phyloP scores from a whole-genome alignment of 2,888 invertebrate species.

The Elmis aenea region DNA sequence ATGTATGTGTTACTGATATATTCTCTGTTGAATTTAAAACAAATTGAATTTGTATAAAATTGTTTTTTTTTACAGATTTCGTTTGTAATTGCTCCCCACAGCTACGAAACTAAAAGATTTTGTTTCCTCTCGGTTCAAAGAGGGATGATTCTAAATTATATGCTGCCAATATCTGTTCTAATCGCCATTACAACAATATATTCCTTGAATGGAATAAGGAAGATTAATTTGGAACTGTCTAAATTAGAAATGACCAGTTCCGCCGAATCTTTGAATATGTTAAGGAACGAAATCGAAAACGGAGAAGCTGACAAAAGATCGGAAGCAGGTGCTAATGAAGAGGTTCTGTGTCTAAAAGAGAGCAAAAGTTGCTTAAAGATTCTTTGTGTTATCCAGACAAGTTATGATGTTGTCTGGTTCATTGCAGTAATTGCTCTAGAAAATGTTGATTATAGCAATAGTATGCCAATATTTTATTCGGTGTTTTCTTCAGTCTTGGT shows the following conservation, averaged over 20 bases:
- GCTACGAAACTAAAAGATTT: constrained; percentile 67
- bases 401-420: constrained; percentile 70
- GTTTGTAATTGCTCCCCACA: constrained; percentile 62
- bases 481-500: constrained; percentile 57
- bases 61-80: too few species aligned
- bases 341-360: constrained; percentile 50
- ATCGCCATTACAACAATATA: constrained; percentile 60
- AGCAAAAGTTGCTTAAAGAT: constrained; percentile 57
- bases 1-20: too few species aligned
- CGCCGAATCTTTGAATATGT: constrained; percentile 40
- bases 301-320: constrained; percentile 33
- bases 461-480: constrained; percentile 56
- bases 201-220: constrained; percentile 53
- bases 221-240: constrained; percentile 44
- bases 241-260: constrained; percentile 43
- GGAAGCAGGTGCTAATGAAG: constrained; percentile 28
- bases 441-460: constrained; percentile 57
- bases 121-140: constrained; percentile 75
- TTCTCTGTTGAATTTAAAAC: too few species aligned
- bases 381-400: constrained; percentile 63
- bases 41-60: too few species aligned
- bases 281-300: constrained; percentile 37
- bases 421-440: constrained; percentile 68
- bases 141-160: constrained; percentile 72
- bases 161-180: constrained; percentile 64